Evolutionary conservation across 1,140 invertebrate genomes (phyloP).

Genomic region (Steinernema khuongi): DNA sequence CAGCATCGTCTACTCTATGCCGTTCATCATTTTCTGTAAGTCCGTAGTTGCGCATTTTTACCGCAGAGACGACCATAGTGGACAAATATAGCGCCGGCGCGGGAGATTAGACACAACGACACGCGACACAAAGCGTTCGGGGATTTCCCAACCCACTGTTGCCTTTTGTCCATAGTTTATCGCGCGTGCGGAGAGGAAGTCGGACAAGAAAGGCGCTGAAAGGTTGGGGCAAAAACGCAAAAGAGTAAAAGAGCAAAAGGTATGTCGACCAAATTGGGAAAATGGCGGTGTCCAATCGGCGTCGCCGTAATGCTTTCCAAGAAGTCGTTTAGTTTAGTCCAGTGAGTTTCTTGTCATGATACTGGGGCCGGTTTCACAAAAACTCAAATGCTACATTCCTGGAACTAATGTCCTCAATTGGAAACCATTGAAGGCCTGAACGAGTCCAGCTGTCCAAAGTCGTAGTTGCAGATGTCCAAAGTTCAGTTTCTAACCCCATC

Average conservation of each 20-base stretch:
- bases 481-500: no score
- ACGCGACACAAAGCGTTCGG: neutral
- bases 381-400: no score
- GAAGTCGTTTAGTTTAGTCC: no score
- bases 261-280: no score
- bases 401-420: no score
- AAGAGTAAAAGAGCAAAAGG: no score
- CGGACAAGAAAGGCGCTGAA: neutral
- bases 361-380: neutral
- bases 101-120: neutral
- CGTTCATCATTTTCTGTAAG: conserved; percentile 90
- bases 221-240: neutral
- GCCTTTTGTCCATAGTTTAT: neutral
- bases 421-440: no score
- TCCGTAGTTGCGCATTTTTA: conserved; percentile 32
- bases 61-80: neutral
- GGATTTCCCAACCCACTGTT: neutral
- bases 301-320: no score
- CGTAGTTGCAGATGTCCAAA: no score
- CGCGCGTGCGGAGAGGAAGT: neutral
- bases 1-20: conserved; percentile 64
- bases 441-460: no score
- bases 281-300: no score
- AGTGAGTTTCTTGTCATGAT: no score
- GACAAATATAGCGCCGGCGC: neutral